A percentile compares a stretch with the other conserved stretches of the same genome.
Conservation (phyloP, 2,797 vertebrate genomes). For the Peromyscus aztecus region DNA sequence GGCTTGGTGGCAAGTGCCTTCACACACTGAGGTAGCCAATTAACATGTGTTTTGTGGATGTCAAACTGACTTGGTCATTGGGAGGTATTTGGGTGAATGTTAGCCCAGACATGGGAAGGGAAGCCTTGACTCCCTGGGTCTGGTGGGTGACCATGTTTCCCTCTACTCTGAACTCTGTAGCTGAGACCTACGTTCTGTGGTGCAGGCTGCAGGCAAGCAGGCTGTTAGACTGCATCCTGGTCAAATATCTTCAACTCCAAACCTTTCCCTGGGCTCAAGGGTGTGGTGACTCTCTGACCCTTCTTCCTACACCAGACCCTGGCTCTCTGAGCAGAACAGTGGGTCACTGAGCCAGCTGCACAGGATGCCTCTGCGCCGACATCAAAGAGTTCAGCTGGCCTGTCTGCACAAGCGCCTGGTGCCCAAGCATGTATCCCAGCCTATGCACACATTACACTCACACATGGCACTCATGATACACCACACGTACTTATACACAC, state of each 20-base stretch:
- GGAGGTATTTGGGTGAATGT: background rate
- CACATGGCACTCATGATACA: background rate
- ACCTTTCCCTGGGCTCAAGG: background rate
- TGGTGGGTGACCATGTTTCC: accelerated
- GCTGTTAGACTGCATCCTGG: background rate
- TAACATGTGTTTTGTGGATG: background rate
- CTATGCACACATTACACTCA: background rate
- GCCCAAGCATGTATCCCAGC: background rate
- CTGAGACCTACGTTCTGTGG: accelerated
- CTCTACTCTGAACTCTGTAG: background rate
- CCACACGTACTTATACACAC: background rate
- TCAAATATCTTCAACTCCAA: background rate
- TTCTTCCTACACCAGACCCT: background rate
- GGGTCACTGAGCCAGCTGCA: background rate
- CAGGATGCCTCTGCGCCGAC: background rate
- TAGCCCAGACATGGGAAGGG: accelerated
- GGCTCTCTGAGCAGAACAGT: background rate
- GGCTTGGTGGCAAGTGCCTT: background rate
- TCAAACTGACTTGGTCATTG: background rate
- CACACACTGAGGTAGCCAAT: background rate
- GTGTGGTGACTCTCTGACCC: background rate
- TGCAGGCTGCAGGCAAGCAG: background rate
- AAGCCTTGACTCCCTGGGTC: no score
- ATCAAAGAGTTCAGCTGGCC: constrained; percentile 49
- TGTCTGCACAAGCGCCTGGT: constrained; percentile 42